These are phyloP conservation scores for Anhinga anhinga DNA, from an alignment of 2,113 vertebrate species.

Conservation along the genomic window DNA sequence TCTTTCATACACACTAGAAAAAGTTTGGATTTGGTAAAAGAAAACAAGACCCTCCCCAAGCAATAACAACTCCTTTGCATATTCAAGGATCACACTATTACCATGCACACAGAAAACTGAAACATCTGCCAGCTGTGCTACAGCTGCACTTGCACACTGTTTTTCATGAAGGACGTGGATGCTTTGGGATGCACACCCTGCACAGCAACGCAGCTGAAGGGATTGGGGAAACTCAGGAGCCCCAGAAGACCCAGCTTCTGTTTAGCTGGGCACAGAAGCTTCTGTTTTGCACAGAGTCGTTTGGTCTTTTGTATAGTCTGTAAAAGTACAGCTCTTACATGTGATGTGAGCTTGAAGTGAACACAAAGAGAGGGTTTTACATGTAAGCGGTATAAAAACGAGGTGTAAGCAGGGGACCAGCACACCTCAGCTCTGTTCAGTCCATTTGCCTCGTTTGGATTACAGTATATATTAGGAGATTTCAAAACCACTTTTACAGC, in stretches of 20 bases:
- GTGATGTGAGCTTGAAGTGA: background rate
- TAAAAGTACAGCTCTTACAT: background rate
- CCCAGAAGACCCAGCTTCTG: background rate
- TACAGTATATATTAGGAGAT: background rate
- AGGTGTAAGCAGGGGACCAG: background rate
- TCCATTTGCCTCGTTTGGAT: too few species aligned
- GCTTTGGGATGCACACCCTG: background rate
- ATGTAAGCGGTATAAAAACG: fast-evolving
- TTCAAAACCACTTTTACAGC: background rate
- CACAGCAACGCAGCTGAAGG: background rate
- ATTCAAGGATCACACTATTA: background rate
- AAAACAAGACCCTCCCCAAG: background rate
- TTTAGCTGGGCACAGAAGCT: background rate
- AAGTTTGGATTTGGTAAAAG: background rate
- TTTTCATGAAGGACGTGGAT: background rate
- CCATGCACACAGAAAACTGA: background rate
- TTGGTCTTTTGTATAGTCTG: background rate
- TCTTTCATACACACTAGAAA: fast-evolving
- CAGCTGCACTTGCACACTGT: background rate
- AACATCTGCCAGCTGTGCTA: background rate
- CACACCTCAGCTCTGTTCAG: background rate
- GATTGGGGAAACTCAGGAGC: background rate
- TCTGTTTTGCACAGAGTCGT: background rate
- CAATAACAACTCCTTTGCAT: background rate
- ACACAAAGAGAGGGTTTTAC: background rate